Base-by-base conservation (phyloP, 2,888 invertebrate genomes). In the Meloe dianella region DNA sequence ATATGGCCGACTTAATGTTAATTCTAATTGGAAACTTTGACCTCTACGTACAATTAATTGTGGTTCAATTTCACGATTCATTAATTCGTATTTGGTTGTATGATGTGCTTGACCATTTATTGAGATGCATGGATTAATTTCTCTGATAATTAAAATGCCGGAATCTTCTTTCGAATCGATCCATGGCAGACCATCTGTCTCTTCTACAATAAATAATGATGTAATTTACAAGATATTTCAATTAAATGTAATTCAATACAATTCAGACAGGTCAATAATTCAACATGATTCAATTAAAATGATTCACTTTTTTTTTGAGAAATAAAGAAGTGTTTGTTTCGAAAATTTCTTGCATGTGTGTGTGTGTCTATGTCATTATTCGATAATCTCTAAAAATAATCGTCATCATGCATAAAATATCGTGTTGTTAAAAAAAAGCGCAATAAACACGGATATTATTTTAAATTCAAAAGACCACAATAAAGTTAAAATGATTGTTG, bases 41-140 rank as follows among this genome's bases (percentile, higher is more conserved):
- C 96, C 96, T 71, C 96, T 86, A 69, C 96, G 87, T 8, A 96
- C 87, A 0, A 97, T 92, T 58, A 95, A 86, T 71, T 90, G 87
- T 57, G 89, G 88, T 51, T 82, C 80, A 60, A 79, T 73, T 64
- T 77, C 71, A 64, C 89, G 86, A 67, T 86, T 87, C 90, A 92
- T 92, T 75, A 92, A 82, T 76, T 93, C 91, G 82, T 91, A 96
- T 79, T 91, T 90, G 76, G 87, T 88, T 0, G 96, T 96, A 79
- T 90, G 89, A 81, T 96, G 96, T 67, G 87, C 87, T 51, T 86
- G 86, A 9, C 93, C 93, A 82, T 96, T 96, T 51, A 89, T 88
- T 8, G 87, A 85, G 62, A 91, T 85, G 77, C 91, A 91, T 62
- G 91, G 89, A 81, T 96, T 92, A 66, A 95, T 90, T 66, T 87